Conservation (phyloP, 2,888 invertebrate genomes). For the Agrotis ipsilon region DNA sequence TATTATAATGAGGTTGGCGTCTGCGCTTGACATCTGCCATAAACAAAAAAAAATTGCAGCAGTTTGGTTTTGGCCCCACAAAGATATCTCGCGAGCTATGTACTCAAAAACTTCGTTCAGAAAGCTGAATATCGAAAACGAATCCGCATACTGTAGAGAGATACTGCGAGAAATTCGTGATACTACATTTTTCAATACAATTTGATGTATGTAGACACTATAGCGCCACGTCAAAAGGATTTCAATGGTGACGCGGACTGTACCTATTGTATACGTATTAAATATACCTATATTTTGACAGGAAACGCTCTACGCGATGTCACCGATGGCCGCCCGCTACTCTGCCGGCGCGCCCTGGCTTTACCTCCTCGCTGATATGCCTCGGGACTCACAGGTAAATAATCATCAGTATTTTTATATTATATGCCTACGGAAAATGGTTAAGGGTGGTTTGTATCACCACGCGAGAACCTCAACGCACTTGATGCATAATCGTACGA, state of each 20-base stretch:
- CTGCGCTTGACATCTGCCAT: too few relatives aligned
- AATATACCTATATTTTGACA: constrained; percentile 23
- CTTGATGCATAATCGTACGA: not conserved
- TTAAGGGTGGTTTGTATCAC: not conserved
- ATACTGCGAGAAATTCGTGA: too few relatives aligned
- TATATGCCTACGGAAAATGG: constrained; percentile 7
- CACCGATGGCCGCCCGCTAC: constrained; percentile 90
- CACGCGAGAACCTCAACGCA: not conserved
- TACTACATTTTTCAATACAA: too few relatives aligned
- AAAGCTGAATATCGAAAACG: not conserved
- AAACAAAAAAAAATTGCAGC: too few relatives aligned
- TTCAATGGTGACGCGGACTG: too few relatives aligned
- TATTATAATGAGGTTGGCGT: too few relatives aligned
- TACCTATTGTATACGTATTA: not conserved
- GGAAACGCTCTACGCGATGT: constrained; percentile 87
- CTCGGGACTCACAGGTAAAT: constrained; percentile 85
- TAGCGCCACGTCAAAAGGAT: too few relatives aligned
- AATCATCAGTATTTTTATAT: constrained; percentile 1
- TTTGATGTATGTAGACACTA: too few relatives aligned
- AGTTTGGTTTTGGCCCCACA: too few relatives aligned
- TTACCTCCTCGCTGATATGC: constrained; percentile 83
- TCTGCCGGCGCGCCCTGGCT: constrained; percentile 81
- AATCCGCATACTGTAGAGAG: not conserved
- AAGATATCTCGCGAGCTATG: too few relatives aligned
- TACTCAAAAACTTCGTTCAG: not conserved